Base-by-base conservation (phyloP, 1,140 invertebrate species). In the Muscidifurax raptorellus region DNA sequence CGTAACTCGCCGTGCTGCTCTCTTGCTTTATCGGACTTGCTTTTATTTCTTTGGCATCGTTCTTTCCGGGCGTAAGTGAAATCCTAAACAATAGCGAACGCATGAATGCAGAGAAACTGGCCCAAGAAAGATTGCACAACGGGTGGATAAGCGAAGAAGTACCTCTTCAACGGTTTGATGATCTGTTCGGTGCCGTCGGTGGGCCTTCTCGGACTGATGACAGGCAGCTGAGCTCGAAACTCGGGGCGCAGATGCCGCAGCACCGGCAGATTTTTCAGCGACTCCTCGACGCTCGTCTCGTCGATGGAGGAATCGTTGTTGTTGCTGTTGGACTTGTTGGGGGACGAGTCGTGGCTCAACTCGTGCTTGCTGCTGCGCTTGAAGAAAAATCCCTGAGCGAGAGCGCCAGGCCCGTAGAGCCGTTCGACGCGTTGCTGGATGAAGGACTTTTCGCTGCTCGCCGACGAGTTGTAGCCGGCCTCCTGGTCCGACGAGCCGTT, bases 391-490 rank as follows among this genome's bases (percentile, higher is more conserved):
- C 96, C 96, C 90, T 97, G 96, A 4, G 96, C 96, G 10, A 97
- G 89, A 18, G 97, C 97, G 32, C 96, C 96, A 0, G 96, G 96
- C 0, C 97, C 97, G 90, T 98, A 98, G 0, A 98, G 91, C 82
- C 97, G 94, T 89, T 98, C 97, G 1, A 98, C 97, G 59, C 97
- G 94, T 90, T 98, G 96, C 90, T 98, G 96, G 44, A 98, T 97
- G 86, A 98, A 97, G 47, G 97, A 98, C 89, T 96, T 96, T 87
- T 95, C 95, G 72, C 95, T 94, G 88, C 91, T 94, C 12, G 91
- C 80, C 72, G 80, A 87, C 27, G 86, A 84, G 22, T 72, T 28
- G n/a, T 25, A 25, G 27, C 82, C 32, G 40, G 47, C 40, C 22
- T 87, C 85, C 1, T 13, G n/a, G 13, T 87, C 81, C 27, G 44